Evolutionary conservation across 2,888 invertebrate genomes (phyloP).

Genomic region (Stegophylla sp.): DNA sequence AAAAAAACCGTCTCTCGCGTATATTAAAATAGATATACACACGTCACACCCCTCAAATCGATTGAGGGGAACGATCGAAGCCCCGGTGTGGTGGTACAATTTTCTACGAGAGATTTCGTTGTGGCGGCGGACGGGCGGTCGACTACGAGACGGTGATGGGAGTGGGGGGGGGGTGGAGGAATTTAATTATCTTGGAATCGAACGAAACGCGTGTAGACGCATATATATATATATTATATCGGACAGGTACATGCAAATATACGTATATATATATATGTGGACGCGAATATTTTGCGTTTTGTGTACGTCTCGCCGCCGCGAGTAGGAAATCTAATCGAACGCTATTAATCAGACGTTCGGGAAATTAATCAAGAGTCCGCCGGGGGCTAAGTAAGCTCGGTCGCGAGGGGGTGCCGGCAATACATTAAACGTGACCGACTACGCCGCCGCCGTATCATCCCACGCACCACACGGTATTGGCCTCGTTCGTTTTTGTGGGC

Average conservation of each 20-base stretch:
- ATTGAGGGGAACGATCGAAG: too few species aligned
- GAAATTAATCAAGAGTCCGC: slow-evolving; percentile 10
- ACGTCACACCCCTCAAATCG: too few species aligned
- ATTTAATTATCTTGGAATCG: neutral
- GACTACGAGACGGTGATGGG: too few species aligned
- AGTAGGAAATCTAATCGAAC: slow-evolving; percentile 23
- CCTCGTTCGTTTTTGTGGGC: neutral
- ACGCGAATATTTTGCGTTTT: slow-evolving; percentile 4
- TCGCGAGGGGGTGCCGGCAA: too few species aligned
- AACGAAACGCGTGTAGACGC: neutral
- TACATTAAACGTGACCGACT: neutral
- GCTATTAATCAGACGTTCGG: slow-evolving; percentile 29
- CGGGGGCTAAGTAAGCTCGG: neutral
- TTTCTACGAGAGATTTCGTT: too few species aligned
- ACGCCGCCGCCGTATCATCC: neutral
- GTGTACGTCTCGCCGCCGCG: neutral
- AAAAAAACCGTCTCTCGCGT: too few species aligned
- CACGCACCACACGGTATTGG: neutral
- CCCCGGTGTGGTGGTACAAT: too few species aligned
- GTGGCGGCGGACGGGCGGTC: too few species aligned
- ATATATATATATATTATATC: too few species aligned
- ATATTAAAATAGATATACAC: too few species aligned
- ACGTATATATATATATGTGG: too few species aligned
- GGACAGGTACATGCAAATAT: too few species aligned
- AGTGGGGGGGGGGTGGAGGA: neutral